Base-by-base conservation (phyloP, 2,113 vertebrate species). In the Vanacampus margaritifer region DNA sequence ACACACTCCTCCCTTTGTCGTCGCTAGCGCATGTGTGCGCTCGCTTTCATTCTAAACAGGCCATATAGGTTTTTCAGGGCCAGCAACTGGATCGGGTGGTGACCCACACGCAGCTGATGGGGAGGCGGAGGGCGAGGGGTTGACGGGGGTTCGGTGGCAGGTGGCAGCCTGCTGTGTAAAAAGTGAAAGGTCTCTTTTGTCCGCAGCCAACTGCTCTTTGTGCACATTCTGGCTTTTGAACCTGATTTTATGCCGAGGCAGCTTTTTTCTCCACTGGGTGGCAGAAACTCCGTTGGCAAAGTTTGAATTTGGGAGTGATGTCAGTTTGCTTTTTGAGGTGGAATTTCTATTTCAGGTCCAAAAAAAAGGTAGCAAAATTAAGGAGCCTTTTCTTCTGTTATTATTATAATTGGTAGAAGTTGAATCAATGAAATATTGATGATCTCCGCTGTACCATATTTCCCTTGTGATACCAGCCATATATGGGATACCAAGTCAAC, bases 1-100 rank as follows among this genome's bases (percentile, higher is more conserved):
- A 82, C 84, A 85, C 84, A 79, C 79, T 82, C 66, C 73, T 72
- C 64, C 79, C 72, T 84, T 79, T 86, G 85, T 85, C 51, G 26
- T 26, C 12, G 51, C 71, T 39, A 37, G 71, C 65, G 80, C 63
- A 67, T 45, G 79, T 50, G 54, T 43, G 63, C 69, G 58, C 26
- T 46, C 16, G 36, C 51, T 73, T 79, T 73, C 72, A 71, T 78
- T 84, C 65, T 71, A 77, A 6, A 5, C 41, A 78, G 72, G 79
- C 72, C 78, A 79, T 80, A 81, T 79, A 81, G 54, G 17, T 57
- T 83, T 79, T 85, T 84, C 77, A 74, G 67, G 62, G 54, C 54
- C 14, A 17, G 54, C 6, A 78, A 76, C 70, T 73, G 60, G 54
- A 72, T 82, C 9, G 35, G 68, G 70, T 70, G 68, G 69, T 50